These are phyloP conservation scores for Caerostris extrusa DNA, from an alignment of 1,140 invertebrate species.

Conservation along the genomic window DNA sequence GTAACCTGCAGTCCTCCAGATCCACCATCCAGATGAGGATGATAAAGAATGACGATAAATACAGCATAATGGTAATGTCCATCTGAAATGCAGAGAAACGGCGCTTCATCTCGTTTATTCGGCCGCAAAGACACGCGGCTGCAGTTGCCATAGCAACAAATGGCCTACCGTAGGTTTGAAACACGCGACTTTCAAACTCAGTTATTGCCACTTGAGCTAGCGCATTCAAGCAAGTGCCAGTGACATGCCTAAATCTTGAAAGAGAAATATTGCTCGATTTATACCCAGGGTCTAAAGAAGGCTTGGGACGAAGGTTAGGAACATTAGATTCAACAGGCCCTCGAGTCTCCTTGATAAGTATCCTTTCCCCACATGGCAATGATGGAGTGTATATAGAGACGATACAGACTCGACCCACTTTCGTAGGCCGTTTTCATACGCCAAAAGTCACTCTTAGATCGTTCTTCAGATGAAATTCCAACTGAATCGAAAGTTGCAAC, in stretches of 20 bases:
- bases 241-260: constrained; percentile 72
- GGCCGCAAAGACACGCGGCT: constrained; percentile 69
- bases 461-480: constrained; percentile 27
- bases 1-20: constrained; percentile 15
- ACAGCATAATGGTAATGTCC: constrained; percentile 60
- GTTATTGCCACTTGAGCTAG: constrained; percentile 75
- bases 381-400: constrained; percentile 42
- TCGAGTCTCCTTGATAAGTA: constrained; percentile 46
- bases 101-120: constrained; percentile 41
- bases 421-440: neutral
- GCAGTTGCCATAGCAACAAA: constrained; percentile 75
- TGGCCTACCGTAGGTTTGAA: constrained; percentile 70
- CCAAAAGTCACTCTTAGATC: neutral
- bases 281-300: constrained; percentile 55
- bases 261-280: constrained; percentile 73
- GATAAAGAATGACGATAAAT: constrained; percentile 68
- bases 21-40: constrained; percentile 53
- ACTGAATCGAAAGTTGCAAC: constrained; percentile 31
- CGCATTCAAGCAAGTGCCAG: constrained; percentile 69
- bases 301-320: constrained; percentile 30
- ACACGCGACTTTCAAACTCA: constrained; percentile 75
- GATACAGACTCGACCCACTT: constrained; percentile 32
- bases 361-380: constrained; percentile 42
- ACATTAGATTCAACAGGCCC: constrained; percentile 66
- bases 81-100: constrained; percentile 68